A percentile compares a stretch with the other conserved stretches of the same genome.
Evolutionary conservation across 2,888 invertebrate genomes (phyloP).

Genomic region (Pteria penguin): DNA sequence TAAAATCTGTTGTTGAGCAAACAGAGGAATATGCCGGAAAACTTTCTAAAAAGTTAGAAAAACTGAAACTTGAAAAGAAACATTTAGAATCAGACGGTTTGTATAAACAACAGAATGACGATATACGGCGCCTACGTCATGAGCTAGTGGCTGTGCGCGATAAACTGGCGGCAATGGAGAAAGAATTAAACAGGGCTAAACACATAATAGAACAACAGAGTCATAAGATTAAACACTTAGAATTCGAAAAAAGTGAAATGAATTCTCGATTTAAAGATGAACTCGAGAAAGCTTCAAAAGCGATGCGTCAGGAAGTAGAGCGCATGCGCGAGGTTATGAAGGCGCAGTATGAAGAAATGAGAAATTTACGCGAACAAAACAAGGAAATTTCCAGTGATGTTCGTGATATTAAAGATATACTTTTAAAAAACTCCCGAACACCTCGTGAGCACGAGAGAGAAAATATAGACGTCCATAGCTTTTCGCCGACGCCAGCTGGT

Average conservation of each 20-base stretch:
- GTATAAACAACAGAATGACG: slow-evolving; percentile 59
- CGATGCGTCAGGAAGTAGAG: slow-evolving; percentile 70
- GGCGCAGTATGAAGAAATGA: slow-evolving; percentile 70
- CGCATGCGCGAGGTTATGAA: slow-evolving; percentile 72
- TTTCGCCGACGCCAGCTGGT: slow-evolving; percentile 41
- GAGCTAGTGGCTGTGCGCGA: slow-evolving; percentile 62
- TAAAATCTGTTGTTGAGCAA: slow-evolving; percentile 63
- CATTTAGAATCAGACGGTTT: slow-evolving; percentile 54
- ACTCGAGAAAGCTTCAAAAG: slow-evolving; percentile 62
- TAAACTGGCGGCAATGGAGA: slow-evolving; percentile 62
- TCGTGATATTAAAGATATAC: slow-evolving; percentile 62
- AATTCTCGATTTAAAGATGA: slow-evolving; percentile 63
- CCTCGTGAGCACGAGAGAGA: slow-evolving; percentile 46
- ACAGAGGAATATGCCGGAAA: slow-evolving; percentile 66
- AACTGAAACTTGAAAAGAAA: slow-evolving; percentile 57
- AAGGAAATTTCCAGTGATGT: slow-evolving; percentile 67
- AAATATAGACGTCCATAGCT: slow-evolving; percentile 44
- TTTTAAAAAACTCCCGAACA: slow-evolving; percentile 46
- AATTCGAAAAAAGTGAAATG: slow-evolving; percentile 60
- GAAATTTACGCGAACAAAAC: slow-evolving; percentile 66
- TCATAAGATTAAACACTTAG: slow-evolving; percentile 57
- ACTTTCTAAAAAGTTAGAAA: slow-evolving; percentile 59
- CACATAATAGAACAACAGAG: slow-evolving; percentile 64
- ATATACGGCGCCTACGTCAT: slow-evolving; percentile 56
- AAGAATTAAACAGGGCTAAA: slow-evolving; percentile 57